Conservation (phyloP, 2,113 vertebrate species). For the Megaceryle torquata region DNA sequence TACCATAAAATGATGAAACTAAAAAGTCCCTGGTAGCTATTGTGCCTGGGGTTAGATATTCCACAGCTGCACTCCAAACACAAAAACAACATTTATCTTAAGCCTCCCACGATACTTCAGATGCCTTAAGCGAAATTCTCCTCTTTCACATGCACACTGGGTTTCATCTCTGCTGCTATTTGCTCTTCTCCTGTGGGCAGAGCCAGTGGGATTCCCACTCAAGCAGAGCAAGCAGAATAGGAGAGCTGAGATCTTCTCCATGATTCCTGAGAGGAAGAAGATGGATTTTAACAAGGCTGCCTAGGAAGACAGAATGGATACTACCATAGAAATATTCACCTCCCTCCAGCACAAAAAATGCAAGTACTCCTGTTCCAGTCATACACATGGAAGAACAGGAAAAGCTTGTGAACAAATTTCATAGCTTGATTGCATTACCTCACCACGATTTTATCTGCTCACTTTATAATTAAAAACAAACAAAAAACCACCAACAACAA, state of each 20-base stretch:
- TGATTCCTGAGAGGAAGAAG: not conserved
- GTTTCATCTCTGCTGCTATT: not conserved
- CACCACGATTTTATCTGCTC: not conserved
- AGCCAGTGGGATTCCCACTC: not conserved
- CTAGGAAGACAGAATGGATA: not conserved
- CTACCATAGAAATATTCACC: not conserved
- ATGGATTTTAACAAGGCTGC: not conserved
- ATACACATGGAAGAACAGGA: not conserved
- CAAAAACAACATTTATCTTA: conserved; percentile 55
- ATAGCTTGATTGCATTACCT: not conserved
- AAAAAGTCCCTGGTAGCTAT: conserved; percentile 10
- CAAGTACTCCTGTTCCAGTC: not conserved
- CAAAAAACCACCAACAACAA: not conserved
- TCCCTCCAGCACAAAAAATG: not conserved
- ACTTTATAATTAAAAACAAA: not conserved
- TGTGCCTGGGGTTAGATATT: conserved; percentile 54
- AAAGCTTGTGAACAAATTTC: not conserved
- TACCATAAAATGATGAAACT: not conserved
- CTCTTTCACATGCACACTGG: not conserved
- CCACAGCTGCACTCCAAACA: conserved; percentile 62
- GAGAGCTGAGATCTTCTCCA: not conserved
- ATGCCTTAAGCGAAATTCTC: conserved; percentile 48
- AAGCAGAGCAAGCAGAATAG: not conserved
- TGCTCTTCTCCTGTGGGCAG: not conserved
- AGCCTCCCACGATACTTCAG: not conserved